Evolutionary conservation across 37 sponge, comb jelly and placozoan genomes (phyloP).

Genomic region (Corticium candelabrum): DNA sequence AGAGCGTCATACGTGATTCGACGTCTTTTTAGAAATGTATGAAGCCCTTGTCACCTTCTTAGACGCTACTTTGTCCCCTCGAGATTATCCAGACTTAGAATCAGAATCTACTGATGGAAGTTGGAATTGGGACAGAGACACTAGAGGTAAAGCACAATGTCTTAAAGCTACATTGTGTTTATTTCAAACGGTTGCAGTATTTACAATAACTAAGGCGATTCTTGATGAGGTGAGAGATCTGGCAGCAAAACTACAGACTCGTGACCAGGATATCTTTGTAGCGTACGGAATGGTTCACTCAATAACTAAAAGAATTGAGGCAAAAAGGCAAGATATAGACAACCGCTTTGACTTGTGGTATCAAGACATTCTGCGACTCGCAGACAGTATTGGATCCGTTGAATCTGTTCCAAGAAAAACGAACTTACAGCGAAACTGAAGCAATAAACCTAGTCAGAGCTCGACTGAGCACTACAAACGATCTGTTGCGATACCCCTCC

Average conservation of each 20-base stretch:
- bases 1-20: conserved; percentile 44
- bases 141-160: conserved; percentile 26
- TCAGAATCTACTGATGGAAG: conserved; percentile 3
- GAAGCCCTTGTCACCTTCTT: conserved; percentile 23
- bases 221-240: conserved; percentile 27
- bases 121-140: conserved; percentile 40
- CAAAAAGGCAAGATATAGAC: conserved; percentile 23
- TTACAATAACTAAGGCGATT: conserved; percentile 22
- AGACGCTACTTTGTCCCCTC: conserved; percentile 27
- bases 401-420: conserved; percentile 26
- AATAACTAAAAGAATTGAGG: too few relatives aligned
- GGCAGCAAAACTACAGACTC: conserved; percentile 33
- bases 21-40: conserved; percentile 28
- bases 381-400: conserved; percentile 20
- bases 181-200: conserved; percentile 30
- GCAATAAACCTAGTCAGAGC: conserved; percentile 12
- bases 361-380: conserved; percentile 17
- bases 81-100: conserved; percentile 14
- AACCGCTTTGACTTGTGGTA: conserved; percentile 24
- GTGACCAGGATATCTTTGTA: conserved; percentile 28
- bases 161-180: conserved; percentile 24
- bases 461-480: conserved; percentile 33
- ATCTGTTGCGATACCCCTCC: conserved; percentile 25
- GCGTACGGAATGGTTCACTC: conserved; percentile 29
- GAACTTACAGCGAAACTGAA: conserved; percentile 18